These are phyloP conservation scores for Eulithis prunata DNA, from an alignment of 2,888 invertebrate species.

Conservation along the genomic window DNA sequence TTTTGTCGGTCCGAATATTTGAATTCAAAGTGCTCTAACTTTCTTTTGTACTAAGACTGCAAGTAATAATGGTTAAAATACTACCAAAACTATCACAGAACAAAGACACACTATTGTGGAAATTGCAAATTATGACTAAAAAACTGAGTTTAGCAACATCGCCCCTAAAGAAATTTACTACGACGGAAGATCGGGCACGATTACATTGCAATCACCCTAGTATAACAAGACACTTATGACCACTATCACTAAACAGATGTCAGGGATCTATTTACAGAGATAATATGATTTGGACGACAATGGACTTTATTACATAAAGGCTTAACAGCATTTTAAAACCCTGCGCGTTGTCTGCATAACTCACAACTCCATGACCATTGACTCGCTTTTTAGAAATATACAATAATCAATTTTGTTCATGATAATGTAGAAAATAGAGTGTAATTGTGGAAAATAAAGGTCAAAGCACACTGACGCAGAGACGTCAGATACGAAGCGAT, in stretches of 20 bases:
- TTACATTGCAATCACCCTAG: background rate
- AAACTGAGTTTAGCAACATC: too few species aligned
- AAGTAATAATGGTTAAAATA: too few species aligned
- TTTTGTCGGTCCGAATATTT: too few species aligned
- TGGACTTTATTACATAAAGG: slow-evolving; percentile 5
- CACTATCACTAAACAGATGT: background rate
- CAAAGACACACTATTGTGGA: too few species aligned
- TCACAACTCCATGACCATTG: background rate
- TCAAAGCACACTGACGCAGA: background rate
- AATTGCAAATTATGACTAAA: too few species aligned
- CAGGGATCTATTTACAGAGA: slow-evolving; percentile 4
- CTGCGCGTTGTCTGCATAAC: slow-evolving; percentile 1
- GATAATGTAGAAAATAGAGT: background rate
- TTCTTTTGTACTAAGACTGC: too few species aligned
- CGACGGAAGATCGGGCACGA: slow-evolving; percentile 6
- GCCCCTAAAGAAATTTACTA: background rate
- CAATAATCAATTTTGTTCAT: slow-evolving; percentile 3
- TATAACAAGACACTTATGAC: background rate
- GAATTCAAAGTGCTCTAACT: too few species aligned
- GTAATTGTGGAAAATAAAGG: background rate
- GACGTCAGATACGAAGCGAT: too few species aligned
- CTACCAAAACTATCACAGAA: too few species aligned
- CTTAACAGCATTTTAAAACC: slow-evolving; percentile 3
- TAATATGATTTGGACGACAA: slow-evolving; percentile 4
- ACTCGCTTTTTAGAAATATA: background rate